phyloP scores from a whole-genome alignment of 1,140 invertebrate genomes.

The Tetragnatha versicolor region DNA sequence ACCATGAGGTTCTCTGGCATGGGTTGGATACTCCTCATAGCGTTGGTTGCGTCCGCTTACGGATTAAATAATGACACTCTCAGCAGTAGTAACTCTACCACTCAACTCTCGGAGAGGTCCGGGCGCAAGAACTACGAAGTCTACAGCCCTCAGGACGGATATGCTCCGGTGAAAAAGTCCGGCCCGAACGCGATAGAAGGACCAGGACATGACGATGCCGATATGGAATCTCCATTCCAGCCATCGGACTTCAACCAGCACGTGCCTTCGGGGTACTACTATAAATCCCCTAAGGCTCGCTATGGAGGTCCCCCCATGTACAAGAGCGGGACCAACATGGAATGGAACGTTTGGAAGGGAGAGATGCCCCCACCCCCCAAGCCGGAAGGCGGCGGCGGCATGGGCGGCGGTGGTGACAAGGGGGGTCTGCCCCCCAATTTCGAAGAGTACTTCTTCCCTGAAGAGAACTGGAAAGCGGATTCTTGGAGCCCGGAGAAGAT shows the following conservation, averaged over 20 bases:
- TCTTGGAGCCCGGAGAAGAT: constrained; percentile 33
- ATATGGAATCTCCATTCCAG: neutral
- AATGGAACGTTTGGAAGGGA: constrained; percentile 53
- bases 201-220: neutral
- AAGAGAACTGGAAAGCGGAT: constrained; percentile 19
- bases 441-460: constrained; percentile 20
- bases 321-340: constrained; percentile 22
- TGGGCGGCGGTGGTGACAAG: neutral
- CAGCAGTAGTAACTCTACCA: neutral
- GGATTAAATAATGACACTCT: too few species aligned
- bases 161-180: constrained; percentile 3
- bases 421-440: neutral
- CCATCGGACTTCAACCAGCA: neutral
- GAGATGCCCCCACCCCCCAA: constrained; percentile 21
- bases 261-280: neutral
- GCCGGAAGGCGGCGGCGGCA: neutral
- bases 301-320: neutral
- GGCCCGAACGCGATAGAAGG: neutral
- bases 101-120: neutral
- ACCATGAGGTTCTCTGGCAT: too few species aligned
- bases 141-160: constrained; percentile 30
- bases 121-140: constrained; percentile 9
- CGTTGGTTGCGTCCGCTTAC: too few species aligned
- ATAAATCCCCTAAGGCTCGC: constrained; percentile 6
- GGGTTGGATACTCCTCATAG: neutral